Evolutionary conservation across 2,888 invertebrate species (phyloP).

Genomic region (Cephus pulcher): DNA sequence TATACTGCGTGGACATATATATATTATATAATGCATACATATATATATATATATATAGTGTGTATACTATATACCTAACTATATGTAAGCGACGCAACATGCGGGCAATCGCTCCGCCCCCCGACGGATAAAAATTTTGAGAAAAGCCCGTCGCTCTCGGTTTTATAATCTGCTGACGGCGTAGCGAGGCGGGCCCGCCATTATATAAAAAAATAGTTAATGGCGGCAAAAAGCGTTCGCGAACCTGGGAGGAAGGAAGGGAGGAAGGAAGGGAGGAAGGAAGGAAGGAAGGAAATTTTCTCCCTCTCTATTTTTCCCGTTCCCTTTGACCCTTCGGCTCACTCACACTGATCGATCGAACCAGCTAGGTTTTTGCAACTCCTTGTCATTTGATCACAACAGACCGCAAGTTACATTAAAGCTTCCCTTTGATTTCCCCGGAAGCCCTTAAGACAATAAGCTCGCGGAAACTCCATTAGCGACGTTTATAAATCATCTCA

Average conservation of each 20-base stretch:
- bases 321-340: constrained; percentile 2
- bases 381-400: constrained; percentile 21
- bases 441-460: constrained; percentile 1
- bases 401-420: constrained; percentile 15
- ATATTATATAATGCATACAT: no score
- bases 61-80: no score
- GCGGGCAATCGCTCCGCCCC: not conserved
- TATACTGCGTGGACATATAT: no score
- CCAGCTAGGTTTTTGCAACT: constrained; percentile 17
- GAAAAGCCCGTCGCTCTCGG: not conserved
- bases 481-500: constrained; percentile 23
- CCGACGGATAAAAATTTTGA: not conserved
- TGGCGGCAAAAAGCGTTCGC: constrained; percentile 18
- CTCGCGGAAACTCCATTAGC: constrained; percentile 19
- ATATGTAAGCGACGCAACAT: not conserved
- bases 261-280: not conserved
- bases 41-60: no score
- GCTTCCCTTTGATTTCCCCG: constrained; percentile 1
- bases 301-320: constrained; percentile 5
- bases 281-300: constrained; percentile 3
- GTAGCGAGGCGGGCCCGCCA: not conserved
- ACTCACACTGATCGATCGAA: constrained; percentile 16
- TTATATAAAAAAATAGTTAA: constrained; percentile 19
- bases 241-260: constrained; percentile 5
- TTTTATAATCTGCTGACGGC: constrained; percentile 7